Evolutionary conservation across 2,113 vertebrate species (phyloP).

Genomic region (Miniopterus natalensis): DNA sequence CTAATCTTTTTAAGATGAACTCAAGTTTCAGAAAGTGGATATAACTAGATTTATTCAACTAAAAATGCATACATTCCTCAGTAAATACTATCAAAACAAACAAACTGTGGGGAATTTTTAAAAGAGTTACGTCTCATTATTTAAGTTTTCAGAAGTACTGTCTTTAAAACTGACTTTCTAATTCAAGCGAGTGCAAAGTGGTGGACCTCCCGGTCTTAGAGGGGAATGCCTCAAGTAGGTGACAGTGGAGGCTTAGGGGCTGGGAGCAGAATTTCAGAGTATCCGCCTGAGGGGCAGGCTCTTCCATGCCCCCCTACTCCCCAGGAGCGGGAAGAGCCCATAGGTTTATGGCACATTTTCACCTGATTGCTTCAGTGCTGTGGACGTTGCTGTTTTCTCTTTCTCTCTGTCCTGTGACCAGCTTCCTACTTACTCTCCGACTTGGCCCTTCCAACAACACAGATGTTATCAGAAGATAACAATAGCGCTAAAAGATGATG

Average conservation of each 20-base stretch:
- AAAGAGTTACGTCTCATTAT: conserved; percentile 20
- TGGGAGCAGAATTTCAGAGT: conserved; percentile 12
- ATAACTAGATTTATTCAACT: conserved; percentile 35
- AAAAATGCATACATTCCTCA: background rate
- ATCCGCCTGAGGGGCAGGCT: background rate
- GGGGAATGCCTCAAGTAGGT: background rate
- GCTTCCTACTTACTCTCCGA: background rate
- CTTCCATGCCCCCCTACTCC: background rate
- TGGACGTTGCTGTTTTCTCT: conserved; percentile 35
- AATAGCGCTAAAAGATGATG: background rate
- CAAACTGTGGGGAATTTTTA: background rate
- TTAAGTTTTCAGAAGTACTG: background rate
- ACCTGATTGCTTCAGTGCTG: conserved; percentile 19
- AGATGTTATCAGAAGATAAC: conserved; percentile 22
- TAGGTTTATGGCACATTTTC: background rate
- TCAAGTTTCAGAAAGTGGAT: conserved; percentile 42
- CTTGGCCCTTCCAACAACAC: background rate
- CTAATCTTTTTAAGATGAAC: background rate
- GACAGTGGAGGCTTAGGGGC: background rate
- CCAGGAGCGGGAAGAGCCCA: background rate
- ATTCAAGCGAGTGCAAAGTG: background rate
- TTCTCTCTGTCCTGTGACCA: background rate
- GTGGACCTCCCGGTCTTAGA: background rate
- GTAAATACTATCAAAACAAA: conserved; percentile 54
- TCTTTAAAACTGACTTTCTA: background rate